Percentiles rank a stretch among this genome's conserved stretches.
Conservation (phyloP, 2,888 invertebrate species). For the Tricholauxania praeusta region DNA sequence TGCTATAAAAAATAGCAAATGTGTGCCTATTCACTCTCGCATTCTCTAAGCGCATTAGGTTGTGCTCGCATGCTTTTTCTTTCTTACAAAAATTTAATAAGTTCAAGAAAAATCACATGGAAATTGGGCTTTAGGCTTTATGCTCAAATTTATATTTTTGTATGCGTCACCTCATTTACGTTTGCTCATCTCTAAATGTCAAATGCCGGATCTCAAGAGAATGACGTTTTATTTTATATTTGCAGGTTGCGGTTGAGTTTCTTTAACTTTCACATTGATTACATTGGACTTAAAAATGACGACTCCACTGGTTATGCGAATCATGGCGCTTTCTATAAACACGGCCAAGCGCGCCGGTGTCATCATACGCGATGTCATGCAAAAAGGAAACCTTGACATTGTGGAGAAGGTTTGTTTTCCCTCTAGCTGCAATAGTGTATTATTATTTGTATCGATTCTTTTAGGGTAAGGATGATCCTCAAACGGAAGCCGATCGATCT, state of each 20-base stretch:
- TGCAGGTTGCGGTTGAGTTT: too few relatives aligned
- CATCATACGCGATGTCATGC: constrained; percentile 92
- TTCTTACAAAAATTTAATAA: too few relatives aligned
- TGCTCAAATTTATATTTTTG: too few relatives aligned
- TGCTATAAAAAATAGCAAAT: too few relatives aligned
- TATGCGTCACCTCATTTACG: neutral
- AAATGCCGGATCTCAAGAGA: too few relatives aligned
- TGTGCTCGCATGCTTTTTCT: too few relatives aligned
- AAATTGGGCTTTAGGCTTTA: too few relatives aligned
- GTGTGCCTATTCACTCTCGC: too few relatives aligned
- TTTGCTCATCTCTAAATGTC: neutral
- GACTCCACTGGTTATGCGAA: constrained; percentile 60
- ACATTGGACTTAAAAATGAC: constrained; percentile 44
- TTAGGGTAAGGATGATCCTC: constrained; percentile 89
- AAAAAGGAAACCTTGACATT: constrained; percentile 89
- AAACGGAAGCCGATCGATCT: constrained; percentile 97
- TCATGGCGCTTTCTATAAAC: constrained; percentile 65
- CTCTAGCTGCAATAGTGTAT: neutral
- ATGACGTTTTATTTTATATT: too few relatives aligned
- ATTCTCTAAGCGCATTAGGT: too few relatives aligned
- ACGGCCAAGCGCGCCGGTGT: constrained; percentile 87
- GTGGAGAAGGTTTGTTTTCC: constrained; percentile 79
- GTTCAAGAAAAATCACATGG: too few relatives aligned
- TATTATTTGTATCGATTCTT: constrained; percentile 6
- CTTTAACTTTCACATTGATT: too few relatives aligned